Base-by-base conservation (phyloP, 2,113 vertebrate genomes). In the Scomber japonicus region DNA sequence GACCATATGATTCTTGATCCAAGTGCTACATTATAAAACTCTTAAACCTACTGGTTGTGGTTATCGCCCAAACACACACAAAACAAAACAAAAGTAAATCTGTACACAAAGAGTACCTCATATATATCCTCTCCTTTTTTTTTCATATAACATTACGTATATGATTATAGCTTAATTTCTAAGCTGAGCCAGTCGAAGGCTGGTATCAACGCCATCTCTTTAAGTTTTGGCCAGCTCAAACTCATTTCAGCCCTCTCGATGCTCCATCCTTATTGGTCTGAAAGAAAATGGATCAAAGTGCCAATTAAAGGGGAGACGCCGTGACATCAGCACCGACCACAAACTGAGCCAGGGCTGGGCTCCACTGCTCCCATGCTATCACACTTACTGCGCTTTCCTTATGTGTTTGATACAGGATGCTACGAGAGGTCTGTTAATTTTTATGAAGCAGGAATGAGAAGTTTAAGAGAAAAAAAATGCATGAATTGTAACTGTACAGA, bases 11-110 rank as follows among this genome's bases (percentile, higher is more conserved):
- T 87, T 88, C 67, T 86, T 62, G 62, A 90, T 88, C 81, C 84
- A 95, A 95, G 94, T 95, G 95, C 94, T 94, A 92, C 89, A 92
- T 92, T 81, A 76, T 31, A 78, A 73, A 73, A 27, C 83, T 74
- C 51, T 71, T 21, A 45, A 76, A 80, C 75, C 44, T 45, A 75
- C 63, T 81, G 54, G 72, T 82, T 91, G 90, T 69, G 66, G 67
- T 64, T 59, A 78, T 51, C 13, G 3, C 50, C 19, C 48, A 65
- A 78, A 83, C 17, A 69, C 11, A 48, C 53, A 72, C 19, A 65
- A n/a, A 76, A 55, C 17, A 53, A 72, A 57, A 35, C 12, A 75
- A 24, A 81, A 60, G 67, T 76, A 13, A 61, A 70, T 80, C 70
- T 91, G 60, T 89, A 90, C 73, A 90, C 68, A 87, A 50, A 64